Conservation (phyloP, 2,113 vertebrate genomes). For the Diadophis punctatus region DNA sequence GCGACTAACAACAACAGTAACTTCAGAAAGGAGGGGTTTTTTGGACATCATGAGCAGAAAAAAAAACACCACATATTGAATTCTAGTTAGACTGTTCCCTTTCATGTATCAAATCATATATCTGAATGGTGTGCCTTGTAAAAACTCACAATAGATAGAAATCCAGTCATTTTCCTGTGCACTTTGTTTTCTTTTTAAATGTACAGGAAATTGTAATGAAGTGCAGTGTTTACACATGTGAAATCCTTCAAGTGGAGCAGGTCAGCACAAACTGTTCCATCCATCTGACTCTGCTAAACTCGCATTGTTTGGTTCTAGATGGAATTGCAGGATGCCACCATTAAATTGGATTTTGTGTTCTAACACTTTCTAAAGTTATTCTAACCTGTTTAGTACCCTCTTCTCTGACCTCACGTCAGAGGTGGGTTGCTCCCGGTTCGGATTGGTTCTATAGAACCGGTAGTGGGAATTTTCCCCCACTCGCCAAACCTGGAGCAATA, state of each 20-base stretch:
- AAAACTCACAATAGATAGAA: background rate
- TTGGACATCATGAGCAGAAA: background rate
- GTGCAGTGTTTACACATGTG: background rate
- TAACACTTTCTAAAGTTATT: background rate
- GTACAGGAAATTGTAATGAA: background rate
- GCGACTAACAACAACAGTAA: background rate
- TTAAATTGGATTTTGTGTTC: background rate
- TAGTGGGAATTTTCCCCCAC: no score
- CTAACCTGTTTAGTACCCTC: background rate
- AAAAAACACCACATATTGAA: background rate
- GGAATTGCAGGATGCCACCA: background rate
- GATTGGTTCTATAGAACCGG: no score
- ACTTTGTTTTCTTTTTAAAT: background rate
- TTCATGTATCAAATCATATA: background rate
- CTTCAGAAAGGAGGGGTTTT: conserved; percentile 3
- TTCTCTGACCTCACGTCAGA: background rate
- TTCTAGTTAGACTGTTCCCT: background rate
- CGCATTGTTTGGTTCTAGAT: background rate
- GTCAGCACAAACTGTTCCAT: background rate
- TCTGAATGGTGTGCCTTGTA: background rate
- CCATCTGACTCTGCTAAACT: background rate
- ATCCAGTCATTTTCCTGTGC: background rate
- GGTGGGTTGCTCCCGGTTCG: no score
- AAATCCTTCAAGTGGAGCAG: background rate
- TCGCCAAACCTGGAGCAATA: no score